Conservation (phyloP, 2,113 vertebrate genomes). For the Phylloscopus whistleri region DNA sequence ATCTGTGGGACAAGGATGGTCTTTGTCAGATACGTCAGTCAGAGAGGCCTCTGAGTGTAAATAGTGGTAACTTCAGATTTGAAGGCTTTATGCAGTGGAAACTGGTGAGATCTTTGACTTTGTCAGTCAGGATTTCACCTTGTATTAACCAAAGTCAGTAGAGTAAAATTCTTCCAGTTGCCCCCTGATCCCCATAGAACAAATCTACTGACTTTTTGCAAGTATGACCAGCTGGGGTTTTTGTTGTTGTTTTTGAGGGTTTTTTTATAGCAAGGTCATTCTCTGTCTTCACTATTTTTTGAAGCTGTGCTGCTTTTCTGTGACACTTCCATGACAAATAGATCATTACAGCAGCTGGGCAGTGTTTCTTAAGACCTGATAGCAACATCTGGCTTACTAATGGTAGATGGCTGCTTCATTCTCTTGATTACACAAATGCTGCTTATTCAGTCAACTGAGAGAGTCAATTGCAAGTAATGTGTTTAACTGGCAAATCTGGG, state of each 20-base stretch:
- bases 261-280: neutral
- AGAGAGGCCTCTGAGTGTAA: neutral
- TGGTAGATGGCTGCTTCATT: neutral
- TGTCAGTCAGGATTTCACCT: neutral
- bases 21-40: neutral
- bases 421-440: neutral
- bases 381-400: neutral
- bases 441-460: neutral
- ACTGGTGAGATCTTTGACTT: neutral
- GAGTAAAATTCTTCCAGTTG: neutral
- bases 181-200: neutral
- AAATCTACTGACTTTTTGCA: neutral
- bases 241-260: neutral
- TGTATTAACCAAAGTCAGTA: neutral
- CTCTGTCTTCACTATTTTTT: neutral
- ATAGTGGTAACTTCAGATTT: neutral
- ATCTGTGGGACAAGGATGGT: neutral
- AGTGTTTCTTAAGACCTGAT: neutral
- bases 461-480: neutral
- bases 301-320: neutral
- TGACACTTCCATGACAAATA: neutral
- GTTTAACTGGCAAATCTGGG: conserved; percentile 27
- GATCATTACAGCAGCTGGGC: neutral
- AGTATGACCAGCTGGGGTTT: accelerated
- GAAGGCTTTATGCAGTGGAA: neutral